phyloP scores from a whole-genome alignment of 1,140 invertebrate genomes.

The Rhopalosiphum maidis region DNA sequence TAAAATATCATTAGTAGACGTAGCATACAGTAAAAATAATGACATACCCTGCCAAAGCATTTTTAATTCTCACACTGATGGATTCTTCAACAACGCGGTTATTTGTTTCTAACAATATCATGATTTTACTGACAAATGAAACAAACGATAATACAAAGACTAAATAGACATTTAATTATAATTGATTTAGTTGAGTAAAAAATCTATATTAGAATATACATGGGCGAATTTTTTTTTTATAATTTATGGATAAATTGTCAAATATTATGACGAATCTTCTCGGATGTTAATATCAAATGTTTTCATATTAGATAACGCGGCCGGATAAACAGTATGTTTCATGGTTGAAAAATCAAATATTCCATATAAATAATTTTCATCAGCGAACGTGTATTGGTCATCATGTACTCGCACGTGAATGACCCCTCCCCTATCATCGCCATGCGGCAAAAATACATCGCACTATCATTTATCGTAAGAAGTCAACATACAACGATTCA shows the following conservation, averaged over 20 bases:
- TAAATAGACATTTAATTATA: slow-evolving; percentile 1
- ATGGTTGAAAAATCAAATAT: background rate
- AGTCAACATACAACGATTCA: too few relatives aligned
- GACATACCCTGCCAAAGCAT: slow-evolving; percentile 90
- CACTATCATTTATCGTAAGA: too few relatives aligned
- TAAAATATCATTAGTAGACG: background rate
- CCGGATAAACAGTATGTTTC: slow-evolving; percentile 30
- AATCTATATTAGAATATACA: background rate
- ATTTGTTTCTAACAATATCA: slow-evolving; percentile 99
- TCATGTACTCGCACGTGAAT: background rate
- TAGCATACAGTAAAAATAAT: background rate
- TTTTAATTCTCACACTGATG: slow-evolving; percentile 91
- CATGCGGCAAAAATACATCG: too few relatives aligned
- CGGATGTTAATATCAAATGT: slow-evolving; percentile 15
- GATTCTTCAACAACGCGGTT: slow-evolving; percentile 98
- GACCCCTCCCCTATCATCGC: background rate
- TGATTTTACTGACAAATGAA: slow-evolving; percentile 63
- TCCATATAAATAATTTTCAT: background rate
- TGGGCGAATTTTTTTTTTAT: background rate
- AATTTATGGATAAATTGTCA: background rate
- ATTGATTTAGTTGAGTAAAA: background rate
- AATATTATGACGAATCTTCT: slow-evolving; percentile 34
- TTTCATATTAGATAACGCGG: slow-evolving; percentile 41
- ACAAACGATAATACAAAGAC: background rate
- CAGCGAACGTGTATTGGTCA: background rate